A percentile compares a stretch with the other conserved stretches of the same genome.
Evolutionary conservation across 2,797 vertebrate genomes (phyloP).

Genomic region (Cyprinella venusta): DNA sequence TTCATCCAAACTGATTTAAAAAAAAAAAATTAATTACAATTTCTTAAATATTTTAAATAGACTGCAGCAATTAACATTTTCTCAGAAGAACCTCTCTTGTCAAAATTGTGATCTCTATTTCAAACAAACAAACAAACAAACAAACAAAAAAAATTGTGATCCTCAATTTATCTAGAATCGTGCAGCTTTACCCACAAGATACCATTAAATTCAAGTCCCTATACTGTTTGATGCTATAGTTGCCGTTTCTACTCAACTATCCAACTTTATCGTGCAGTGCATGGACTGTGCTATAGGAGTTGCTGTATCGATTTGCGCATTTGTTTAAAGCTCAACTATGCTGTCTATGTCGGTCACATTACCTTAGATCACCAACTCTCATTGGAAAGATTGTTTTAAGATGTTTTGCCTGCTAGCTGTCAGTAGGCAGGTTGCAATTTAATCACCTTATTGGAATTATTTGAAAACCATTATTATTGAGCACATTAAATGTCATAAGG

Average conservation of each 20-base stretch:
- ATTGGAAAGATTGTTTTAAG: background rate
- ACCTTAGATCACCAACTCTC: background rate
- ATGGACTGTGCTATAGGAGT: background rate
- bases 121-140: no score
- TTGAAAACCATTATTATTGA: background rate
- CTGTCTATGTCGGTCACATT: background rate
- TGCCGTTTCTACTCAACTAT: background rate
- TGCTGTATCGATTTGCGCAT: background rate
- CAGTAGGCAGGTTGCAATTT: background rate
- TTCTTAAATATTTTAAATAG: no score
- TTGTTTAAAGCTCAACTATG: background rate
- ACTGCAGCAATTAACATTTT: no score
- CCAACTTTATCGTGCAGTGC: background rate
- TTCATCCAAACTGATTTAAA: background rate
- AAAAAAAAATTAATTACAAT: no score
- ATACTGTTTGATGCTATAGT: background rate
- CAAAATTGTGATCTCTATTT: no score
- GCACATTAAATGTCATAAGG: background rate
- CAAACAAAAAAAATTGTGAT: no score
- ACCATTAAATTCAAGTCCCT: background rate
- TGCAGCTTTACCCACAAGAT: background rate
- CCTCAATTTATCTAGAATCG: no score
- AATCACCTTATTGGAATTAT: background rate
- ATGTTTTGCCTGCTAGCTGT: background rate
- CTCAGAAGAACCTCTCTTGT: no score